These are phyloP conservation scores for Drosophila paucipuncta DNA, from an alignment of 2,888 invertebrate genomes.

Conservation along the genomic window DNA sequence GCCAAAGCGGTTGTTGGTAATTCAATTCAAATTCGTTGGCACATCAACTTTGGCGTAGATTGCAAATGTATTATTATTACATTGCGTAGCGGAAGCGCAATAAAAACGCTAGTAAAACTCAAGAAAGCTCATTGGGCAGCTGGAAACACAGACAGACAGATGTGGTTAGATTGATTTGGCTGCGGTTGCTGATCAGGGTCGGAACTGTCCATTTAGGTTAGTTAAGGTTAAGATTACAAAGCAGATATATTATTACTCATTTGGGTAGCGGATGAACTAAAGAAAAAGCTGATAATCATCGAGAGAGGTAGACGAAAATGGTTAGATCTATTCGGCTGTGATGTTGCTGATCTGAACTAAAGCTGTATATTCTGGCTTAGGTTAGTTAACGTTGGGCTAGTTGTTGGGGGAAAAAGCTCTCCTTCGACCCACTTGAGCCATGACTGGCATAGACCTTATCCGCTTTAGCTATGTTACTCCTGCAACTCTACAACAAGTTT, in stretches of 20 bases:
- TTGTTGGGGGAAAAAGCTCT: neutral
- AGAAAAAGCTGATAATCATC: neutral
- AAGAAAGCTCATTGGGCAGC: neutral
- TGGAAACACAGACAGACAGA: neutral
- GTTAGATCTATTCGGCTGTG: neutral
- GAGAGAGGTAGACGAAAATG: neutral
- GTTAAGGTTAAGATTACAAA: neutral
- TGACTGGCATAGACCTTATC: neutral
- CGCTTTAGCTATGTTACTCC: neutral
- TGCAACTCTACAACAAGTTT: neutral
- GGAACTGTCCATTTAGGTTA: neutral
- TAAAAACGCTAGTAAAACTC: neutral
- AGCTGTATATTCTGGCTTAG: neutral
- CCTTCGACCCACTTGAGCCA: neutral
- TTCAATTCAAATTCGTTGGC: slow-evolving; percentile 28
- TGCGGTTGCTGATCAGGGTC: neutral
- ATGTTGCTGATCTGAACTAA: neutral
- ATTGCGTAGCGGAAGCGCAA: slow-evolving; percentile 6
- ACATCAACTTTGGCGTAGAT: slow-evolving; percentile 25
- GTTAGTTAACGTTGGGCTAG: neutral
- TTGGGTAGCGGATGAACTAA: neutral
- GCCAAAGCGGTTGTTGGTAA: slow-evolving; percentile 34
- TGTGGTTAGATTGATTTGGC: neutral
- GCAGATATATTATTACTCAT: neutral
- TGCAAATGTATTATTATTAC: slow-evolving; percentile 27